Evolutionary conservation across 2,113 vertebrate species (phyloP).

Genomic region (Monopterus albus): DNA sequence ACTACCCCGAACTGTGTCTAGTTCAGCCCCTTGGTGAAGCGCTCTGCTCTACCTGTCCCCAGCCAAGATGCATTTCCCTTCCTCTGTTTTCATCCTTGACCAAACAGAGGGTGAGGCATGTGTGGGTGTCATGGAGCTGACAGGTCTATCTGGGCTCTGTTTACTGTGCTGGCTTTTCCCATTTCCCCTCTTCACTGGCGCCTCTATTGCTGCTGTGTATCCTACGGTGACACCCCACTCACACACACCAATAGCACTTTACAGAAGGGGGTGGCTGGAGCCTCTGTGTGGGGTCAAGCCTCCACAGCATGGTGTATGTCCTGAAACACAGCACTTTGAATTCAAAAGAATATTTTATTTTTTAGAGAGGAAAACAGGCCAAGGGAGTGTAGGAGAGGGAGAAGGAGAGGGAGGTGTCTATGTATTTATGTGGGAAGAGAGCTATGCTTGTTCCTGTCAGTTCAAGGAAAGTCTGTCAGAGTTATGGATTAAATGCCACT

Average conservation of each 20-base stretch:
- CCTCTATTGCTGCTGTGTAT: conserved; percentile 69
- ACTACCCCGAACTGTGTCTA: conserved; percentile 6
- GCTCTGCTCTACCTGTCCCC: conserved; percentile 47
- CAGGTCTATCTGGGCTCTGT: conserved; percentile 79
- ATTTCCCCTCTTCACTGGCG: conserved; percentile 64
- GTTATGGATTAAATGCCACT: conserved; percentile 66
- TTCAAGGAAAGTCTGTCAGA: conserved; percentile 63
- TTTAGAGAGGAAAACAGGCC: background rate
- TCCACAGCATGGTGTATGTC: conserved; percentile 17
- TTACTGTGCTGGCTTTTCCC: conserved; percentile 66
- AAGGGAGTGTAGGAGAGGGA: background rate
- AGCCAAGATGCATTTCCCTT: conserved; percentile 25
- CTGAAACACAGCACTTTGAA: conserved; percentile 30
- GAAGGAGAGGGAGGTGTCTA: background rate
- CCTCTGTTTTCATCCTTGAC: conserved; percentile 30
- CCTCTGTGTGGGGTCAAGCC: conserved; percentile 43
- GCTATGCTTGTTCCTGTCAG: conserved; percentile 50
- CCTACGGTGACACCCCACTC: conserved; percentile 33
- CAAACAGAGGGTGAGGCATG: conserved; percentile 69
- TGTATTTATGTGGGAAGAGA: conserved; percentile 39
- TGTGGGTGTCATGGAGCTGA: conserved; percentile 71
- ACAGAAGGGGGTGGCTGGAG: conserved; percentile 45
- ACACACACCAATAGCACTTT: conserved; percentile 48
- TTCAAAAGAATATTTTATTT: conserved; percentile 35
- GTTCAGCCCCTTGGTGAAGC: background rate